Evolutionary conservation across 1,140 invertebrate species (phyloP).

Genomic region (Brachionus paranguensis): DNA sequence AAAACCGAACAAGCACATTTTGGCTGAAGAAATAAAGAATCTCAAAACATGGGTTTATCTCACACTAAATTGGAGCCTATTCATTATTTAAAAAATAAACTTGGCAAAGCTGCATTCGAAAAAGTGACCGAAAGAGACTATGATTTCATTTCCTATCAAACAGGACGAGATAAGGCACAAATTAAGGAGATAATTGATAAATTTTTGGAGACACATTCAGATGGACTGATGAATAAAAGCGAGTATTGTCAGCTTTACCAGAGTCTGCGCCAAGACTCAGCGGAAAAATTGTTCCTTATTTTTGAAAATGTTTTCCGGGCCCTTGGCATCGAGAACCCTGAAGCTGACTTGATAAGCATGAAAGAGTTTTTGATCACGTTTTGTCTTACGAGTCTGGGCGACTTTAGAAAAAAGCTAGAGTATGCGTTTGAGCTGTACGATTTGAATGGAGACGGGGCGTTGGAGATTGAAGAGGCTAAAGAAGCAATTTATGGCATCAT

Average conservation of each 20-base stretch:
- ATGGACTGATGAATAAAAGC: conserved; percentile 5
- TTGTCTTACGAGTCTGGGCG: neutral
- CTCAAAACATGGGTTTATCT: neutral
- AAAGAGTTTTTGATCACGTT: conserved; percentile 27
- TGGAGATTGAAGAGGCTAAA: neutral
- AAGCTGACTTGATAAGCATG: neutral
- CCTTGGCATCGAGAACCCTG: neutral
- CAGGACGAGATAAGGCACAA: neutral
- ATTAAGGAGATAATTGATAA: neutral
- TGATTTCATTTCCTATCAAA: neutral
- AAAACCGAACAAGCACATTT: neutral
- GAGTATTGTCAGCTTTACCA: neutral
- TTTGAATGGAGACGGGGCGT: neutral
- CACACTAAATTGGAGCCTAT: neutral
- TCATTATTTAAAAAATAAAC: neutral
- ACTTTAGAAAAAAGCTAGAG: conserved; percentile 2
- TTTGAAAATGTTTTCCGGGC: conserved; percentile 10
- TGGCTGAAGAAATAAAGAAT: neutral
- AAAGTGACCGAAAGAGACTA: neutral
- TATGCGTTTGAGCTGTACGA: conserved; percentile 31
- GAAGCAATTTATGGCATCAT: conserved; percentile 12
- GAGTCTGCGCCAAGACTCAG: neutral
- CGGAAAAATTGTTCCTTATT: neutral
- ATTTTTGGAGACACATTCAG: neutral
- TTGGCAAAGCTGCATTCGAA: neutral